Evolutionary conservation across 2,888 invertebrate genomes (phyloP).

Genomic region (Pachycephus smyrnensis): DNA sequence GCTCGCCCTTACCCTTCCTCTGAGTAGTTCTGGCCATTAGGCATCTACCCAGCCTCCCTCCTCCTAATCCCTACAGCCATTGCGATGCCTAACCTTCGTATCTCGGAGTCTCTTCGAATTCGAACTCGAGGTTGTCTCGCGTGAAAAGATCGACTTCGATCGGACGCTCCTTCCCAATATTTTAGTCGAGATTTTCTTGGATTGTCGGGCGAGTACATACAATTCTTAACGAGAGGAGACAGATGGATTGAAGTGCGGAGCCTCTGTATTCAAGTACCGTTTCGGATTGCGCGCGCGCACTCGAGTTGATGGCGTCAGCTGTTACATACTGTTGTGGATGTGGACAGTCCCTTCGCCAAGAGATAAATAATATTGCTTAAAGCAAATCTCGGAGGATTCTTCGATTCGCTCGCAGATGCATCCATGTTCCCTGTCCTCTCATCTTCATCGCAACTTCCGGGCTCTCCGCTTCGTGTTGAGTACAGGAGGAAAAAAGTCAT

Average conservation of each 20-base stretch:
- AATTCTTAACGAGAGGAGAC: constrained; percentile 58
- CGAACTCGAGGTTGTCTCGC: not conserved
- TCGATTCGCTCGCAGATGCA: too few relatives aligned
- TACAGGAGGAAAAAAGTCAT: constrained; percentile 41
- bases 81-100: not conserved
- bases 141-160: too few relatives aligned
- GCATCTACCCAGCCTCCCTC: too few relatives aligned
- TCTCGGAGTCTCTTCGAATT: not conserved
- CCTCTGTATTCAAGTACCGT: constrained; percentile 33
- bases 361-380: not conserved
- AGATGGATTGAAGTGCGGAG: constrained; percentile 60
- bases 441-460: too few relatives aligned
- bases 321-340: constrained; percentile 58
- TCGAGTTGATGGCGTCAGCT: constrained; percentile 63
- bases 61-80: too few relatives aligned
- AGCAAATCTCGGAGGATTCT: too few relatives aligned
- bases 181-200: too few relatives aligned
- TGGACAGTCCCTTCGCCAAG: constrained; percentile 27
- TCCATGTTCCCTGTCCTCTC: too few relatives aligned
- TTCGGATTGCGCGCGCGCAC: not conserved
- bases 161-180: too few relatives aligned
- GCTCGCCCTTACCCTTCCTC: too few relatives aligned
- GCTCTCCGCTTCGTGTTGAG: not conserved
- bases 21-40: too few relatives aligned
- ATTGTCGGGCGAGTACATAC: constrained; percentile 16